A percentile compares a stretch with the other conserved stretches of the same genome.
Conservation (phyloP, 2,797 vertebrate species). For the Lophotriccus pileatus region DNA sequence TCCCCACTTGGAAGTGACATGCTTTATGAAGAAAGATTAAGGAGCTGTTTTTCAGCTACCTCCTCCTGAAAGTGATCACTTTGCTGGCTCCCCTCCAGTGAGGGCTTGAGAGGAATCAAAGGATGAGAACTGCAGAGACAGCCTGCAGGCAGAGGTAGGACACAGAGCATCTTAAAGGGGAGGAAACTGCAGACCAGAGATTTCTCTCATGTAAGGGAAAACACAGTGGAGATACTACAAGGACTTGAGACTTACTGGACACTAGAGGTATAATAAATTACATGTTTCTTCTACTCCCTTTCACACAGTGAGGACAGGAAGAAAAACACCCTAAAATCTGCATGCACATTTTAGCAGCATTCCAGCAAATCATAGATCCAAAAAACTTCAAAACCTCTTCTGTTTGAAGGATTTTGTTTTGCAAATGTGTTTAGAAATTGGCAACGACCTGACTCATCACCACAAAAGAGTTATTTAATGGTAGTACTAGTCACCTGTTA, state of each 20-base stretch:
- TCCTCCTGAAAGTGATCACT: neutral
- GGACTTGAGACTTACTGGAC: neutral
- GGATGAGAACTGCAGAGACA: neutral
- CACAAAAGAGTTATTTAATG: constrained; percentile 10
- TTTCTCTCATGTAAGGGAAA: neutral
- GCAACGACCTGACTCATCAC: constrained; percentile 26
- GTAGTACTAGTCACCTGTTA: constrained; percentile 20
- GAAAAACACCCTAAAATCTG: neutral
- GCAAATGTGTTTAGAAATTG: constrained; percentile 15
- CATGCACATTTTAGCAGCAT: neutral
- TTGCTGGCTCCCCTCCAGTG: neutral
- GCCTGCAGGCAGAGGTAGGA: neutral
- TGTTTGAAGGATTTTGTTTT: neutral
- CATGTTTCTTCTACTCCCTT: neutral
- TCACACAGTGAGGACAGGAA: neutral
- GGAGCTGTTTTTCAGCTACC: constrained; percentile 15
- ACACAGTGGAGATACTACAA: neutral
- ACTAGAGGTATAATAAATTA: neutral
- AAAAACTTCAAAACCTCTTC: neutral
- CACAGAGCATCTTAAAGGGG: neutral
- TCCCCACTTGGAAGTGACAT: neutral
- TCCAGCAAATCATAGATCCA: neutral
- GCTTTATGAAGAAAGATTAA: neutral
- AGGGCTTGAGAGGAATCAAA: neutral
- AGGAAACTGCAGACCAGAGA: neutral